Evolutionary conservation across 1,140 invertebrate species (phyloP).

Genomic region (Orius laevigatus): DNA sequence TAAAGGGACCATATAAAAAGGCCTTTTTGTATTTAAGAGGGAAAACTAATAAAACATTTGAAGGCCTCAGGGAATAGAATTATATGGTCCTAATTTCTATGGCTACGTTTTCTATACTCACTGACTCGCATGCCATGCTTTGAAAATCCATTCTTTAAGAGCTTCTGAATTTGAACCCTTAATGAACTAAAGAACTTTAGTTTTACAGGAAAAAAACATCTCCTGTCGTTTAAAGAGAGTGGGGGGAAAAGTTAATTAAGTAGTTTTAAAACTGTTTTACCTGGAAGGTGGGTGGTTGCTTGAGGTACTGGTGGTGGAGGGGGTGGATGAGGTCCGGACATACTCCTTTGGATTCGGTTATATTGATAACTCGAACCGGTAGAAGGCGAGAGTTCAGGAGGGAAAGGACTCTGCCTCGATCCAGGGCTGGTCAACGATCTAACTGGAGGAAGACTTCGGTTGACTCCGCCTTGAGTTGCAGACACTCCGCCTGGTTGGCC

Average conservation of each 20-base stretch:
- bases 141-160: too few species aligned
- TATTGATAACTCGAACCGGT: slow-evolving; percentile 32
- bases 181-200: background rate
- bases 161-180: too few species aligned
- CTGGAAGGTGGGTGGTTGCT: slow-evolving; percentile 48
- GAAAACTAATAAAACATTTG: too few species aligned
- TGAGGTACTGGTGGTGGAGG: slow-evolving; percentile 38
- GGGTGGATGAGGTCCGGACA: slow-evolving; percentile 33
- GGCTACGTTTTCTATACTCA: background rate
- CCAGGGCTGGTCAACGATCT: slow-evolving; percentile 22
- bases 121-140: background rate
- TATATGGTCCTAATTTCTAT: background rate
- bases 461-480: background rate
- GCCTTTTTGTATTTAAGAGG: too few species aligned
- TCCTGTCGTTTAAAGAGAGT: slow-evolving; percentile 26
- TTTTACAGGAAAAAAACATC: background rate
- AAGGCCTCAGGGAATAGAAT: too few species aligned
- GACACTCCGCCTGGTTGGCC: background rate
- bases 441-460: slow-evolving; percentile 18
- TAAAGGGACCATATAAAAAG: too few species aligned
- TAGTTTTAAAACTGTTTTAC: slow-evolving; percentile 25
- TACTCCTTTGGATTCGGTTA: slow-evolving; percentile 30
- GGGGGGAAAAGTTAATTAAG: slow-evolving; percentile 26
- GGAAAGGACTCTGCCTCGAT: slow-evolving; percentile 39
- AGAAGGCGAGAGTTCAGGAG: slow-evolving; percentile 29